phyloP scores from a whole-genome alignment of 2,888 invertebrate species.

The Torymus aiolomorphi region DNA sequence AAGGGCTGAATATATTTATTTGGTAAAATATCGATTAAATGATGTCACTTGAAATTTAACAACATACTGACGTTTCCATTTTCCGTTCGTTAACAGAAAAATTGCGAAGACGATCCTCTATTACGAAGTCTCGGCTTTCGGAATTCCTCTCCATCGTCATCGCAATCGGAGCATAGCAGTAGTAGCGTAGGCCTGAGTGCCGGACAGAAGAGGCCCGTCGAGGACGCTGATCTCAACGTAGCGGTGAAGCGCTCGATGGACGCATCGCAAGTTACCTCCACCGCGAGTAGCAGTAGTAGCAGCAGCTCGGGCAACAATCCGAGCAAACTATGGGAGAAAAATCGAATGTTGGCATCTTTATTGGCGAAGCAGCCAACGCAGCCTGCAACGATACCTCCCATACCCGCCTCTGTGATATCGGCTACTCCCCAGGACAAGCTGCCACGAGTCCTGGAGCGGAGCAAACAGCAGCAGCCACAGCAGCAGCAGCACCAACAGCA shows the following conservation, averaged over 20 bases:
- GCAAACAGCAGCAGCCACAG: constrained; percentile 68
- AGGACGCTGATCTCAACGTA: constrained; percentile 79
- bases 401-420: constrained; percentile 81
- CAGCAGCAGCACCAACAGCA: constrained; percentile 72
- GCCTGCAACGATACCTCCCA: constrained; percentile 80
- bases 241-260: constrained; percentile 76
- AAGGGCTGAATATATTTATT: no score
- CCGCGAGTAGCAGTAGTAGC: constrained; percentile 70
- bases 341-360: constrained; percentile 89
- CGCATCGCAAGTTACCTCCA: constrained; percentile 73
- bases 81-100: constrained; percentile 52
- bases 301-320: constrained; percentile 74
- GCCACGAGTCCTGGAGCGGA: constrained; percentile 75
- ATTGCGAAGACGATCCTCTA: constrained; percentile 78
- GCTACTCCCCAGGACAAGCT: constrained; percentile 85
- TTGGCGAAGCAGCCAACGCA: constrained; percentile 85
- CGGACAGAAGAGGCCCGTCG: constrained; percentile 80
- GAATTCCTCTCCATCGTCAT: constrained; percentile 76
- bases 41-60: no score
- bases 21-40: no score
- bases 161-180: constrained; percentile 75
- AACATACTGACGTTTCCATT: no score
- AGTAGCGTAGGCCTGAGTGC: constrained; percentile 68
- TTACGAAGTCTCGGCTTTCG: constrained; percentile 78
- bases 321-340: constrained; percentile 87